These are phyloP conservation scores for Deroptyus accipitrinus DNA, from an alignment of 2,113 vertebrate genomes.

Conservation along the genomic window DNA sequence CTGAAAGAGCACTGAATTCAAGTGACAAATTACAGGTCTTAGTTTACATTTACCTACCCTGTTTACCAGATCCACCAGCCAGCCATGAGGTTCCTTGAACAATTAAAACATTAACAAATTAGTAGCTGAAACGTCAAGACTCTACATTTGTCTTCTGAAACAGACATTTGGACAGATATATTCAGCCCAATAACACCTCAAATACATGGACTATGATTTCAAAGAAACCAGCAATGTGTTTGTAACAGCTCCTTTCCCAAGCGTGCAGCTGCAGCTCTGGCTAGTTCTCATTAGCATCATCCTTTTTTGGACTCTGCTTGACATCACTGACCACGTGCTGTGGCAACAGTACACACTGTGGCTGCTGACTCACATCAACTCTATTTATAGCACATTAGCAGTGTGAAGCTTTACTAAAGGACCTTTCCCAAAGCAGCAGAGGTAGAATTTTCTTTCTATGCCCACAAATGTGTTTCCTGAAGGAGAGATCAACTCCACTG, in stretches of 20 bases:
- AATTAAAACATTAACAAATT: slow-evolving; percentile 31
- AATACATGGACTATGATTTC: background rate
- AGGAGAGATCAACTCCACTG: background rate
- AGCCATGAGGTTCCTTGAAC: slow-evolving; percentile 98
- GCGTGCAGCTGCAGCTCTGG: background rate
- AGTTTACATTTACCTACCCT: slow-evolving; percentile 78
- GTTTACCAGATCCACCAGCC: slow-evolving; percentile 98
- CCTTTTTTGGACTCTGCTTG: background rate
- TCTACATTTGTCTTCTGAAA: background rate
- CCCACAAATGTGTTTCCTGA: background rate
- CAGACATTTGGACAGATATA: background rate
- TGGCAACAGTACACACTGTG: background rate
- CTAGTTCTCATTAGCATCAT: background rate
- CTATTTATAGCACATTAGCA: slow-evolving; percentile 41
- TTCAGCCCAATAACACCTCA: background rate
- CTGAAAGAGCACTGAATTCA: background rate
- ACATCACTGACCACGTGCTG: slow-evolving; percentile 21
- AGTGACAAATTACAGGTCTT: background rate
- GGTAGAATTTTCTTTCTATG: background rate
- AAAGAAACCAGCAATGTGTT: background rate
- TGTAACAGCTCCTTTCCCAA: background rate
- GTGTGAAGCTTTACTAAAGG: background rate
- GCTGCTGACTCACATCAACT: slow-evolving; percentile 37
- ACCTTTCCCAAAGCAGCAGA: background rate
- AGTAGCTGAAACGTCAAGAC: background rate